Conservation (phyloP, 2,888 invertebrate genomes). For the Limnephilus marmoratus region DNA sequence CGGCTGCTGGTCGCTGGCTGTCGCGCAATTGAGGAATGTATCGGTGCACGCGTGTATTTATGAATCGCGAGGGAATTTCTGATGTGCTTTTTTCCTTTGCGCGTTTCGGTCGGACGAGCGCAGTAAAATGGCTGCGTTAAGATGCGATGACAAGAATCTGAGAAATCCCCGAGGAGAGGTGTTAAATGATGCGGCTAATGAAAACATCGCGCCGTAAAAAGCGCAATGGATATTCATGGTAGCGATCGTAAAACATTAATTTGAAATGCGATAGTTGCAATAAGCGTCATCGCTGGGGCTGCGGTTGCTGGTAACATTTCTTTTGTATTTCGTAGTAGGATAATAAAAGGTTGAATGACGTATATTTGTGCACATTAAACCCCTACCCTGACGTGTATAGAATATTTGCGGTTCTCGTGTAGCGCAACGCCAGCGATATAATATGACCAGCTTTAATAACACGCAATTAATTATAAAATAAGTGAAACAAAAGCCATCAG, state of each 20-base stretch:
- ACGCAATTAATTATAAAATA: conserved; percentile 34
- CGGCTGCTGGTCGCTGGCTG: background rate
- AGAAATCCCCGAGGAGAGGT: background rate
- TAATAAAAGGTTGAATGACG: background rate
- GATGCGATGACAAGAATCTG: background rate
- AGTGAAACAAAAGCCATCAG: conserved; percentile 44
- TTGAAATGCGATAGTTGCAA: background rate
- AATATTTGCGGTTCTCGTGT: conserved; percentile 6
- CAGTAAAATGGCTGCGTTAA: background rate
- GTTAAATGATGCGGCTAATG: background rate
- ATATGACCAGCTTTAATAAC: conserved; percentile 37
- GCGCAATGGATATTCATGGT: background rate
- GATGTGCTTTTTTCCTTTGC: background rate
- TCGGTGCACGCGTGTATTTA: conserved; percentile 14
- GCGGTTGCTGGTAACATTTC: background rate
- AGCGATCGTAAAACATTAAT: background rate
- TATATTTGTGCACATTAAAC: background rate
- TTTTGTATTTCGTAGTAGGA: background rate
- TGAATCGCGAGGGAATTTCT: conserved; percentile 5
- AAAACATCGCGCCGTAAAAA: background rate
- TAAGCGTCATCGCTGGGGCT: background rate
- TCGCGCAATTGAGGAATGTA: background rate
- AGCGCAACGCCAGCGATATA: background rate
- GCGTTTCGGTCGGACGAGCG: background rate
- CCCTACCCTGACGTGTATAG: background rate